Evolutionary conservation across 2,113 vertebrate species (phyloP), one percentile per base, ranked within the genome.

Genomic region (Bos indicus): DNA sequence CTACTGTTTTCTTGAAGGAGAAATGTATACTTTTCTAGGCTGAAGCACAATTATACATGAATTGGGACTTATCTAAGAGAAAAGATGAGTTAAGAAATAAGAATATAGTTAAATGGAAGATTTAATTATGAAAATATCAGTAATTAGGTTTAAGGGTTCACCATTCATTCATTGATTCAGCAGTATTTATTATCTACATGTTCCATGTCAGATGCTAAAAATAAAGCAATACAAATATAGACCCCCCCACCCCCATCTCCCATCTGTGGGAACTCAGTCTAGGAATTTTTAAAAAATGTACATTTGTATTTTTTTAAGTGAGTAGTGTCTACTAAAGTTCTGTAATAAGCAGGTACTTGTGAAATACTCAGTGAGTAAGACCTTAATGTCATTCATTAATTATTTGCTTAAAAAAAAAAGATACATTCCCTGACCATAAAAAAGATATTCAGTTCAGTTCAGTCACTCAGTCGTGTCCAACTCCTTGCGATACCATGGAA

Each of bases 51-150:
- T 19, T 54, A 4, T 71, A 40, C 9, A 30, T 84, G n/a, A 82
- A 40, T 62, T 93, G 15, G 30, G 36, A 62, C 5, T 92, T 81
- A 90, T 2, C 25, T 48, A n/a, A 80, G 16, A 56, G 13, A 90
- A 93, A 81, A 93, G 30, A 5, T 15, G 51, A 13, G 5, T 54
- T 54, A 43, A 82, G 7, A 60, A 87, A 67, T 10, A 23, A 46
- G 36, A 78, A 74, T 40, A 60, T 74, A 74, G 33, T 60, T 80
- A 85, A 52, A 59, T 80, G 57, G 26, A 80, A 91, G 7, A 87
- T 51, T 86, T 81, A 81, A 71, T 33, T 71, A 43, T 87, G 52
- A 91, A 95, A 62, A 28, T 86, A 81, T 59, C 71, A 93, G 13
- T 36, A 67, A 57, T 59, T 89, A 46, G 43, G 52, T 81, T 80